Conservation (phyloP, 2,797 vertebrate species). For the Natrix natrix region DNA sequence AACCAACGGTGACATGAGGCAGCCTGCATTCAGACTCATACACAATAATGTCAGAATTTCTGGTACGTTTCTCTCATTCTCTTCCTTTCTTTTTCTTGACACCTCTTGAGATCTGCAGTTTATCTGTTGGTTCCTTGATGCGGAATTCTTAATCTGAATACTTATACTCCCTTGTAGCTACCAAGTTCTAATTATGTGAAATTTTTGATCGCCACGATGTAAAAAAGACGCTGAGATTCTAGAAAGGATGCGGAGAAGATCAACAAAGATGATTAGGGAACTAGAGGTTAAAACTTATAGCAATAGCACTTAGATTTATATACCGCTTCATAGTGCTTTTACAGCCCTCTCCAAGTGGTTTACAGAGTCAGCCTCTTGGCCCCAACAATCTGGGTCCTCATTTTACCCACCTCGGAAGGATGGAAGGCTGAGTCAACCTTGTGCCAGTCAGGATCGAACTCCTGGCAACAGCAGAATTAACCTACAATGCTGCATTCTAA, state of each 20-base stretch:
- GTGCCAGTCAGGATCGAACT: neutral
- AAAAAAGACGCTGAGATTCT: neutral
- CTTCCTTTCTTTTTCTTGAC: neutral
- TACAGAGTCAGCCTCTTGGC: too few relatives aligned
- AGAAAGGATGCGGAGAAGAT: neutral
- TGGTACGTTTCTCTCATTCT: neutral
- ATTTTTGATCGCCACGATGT: neutral
- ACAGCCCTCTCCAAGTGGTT: too few relatives aligned
- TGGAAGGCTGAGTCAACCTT: neutral
- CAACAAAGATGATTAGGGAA: neutral
- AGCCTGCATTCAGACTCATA: neutral
- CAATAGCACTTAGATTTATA: too few relatives aligned
- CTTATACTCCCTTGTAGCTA: neutral
- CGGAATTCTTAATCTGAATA: neutral
- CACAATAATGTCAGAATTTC: neutral
- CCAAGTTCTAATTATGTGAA: neutral
- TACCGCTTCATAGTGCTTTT: too few relatives aligned
- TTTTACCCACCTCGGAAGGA: too few relatives aligned
- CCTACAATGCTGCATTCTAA: neutral
- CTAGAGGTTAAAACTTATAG: neutral
- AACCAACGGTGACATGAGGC: neutral
- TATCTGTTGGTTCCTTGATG: neutral
- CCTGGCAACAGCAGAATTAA: neutral
- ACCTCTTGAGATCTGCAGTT: neutral
- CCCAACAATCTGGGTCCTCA: too few relatives aligned